Evolutionary conservation across 2,113 vertebrate species (phyloP).

Genomic region (Mastomys natalensis): DNA sequence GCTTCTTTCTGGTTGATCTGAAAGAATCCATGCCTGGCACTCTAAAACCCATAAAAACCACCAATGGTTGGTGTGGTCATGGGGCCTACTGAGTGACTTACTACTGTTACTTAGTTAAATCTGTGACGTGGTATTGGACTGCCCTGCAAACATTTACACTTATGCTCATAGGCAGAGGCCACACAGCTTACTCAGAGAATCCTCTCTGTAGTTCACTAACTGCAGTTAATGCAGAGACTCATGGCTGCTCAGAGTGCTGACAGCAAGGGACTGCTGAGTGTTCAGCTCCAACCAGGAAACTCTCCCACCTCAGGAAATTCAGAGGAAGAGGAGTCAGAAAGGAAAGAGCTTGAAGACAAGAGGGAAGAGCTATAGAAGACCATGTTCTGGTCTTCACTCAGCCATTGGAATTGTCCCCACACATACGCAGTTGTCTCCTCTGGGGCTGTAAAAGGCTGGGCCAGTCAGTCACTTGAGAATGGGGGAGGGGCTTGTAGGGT

Average conservation of each 20-base stretch:
- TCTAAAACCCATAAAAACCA: neutral
- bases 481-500: neutral
- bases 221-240: neutral
- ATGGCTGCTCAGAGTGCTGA: neutral
- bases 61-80: neutral
- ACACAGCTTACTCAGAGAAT: neutral
- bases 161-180: neutral
- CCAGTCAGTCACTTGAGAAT: neutral
- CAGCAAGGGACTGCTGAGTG: neutral
- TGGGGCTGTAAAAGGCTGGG: neutral
- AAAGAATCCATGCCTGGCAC: neutral
- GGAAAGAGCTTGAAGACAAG: neutral
- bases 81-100: neutral
- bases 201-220: neutral
- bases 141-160: no score
- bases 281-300: neutral
- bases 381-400: neutral
- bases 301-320: neutral
- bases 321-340: neutral
- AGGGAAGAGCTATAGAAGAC: no score
- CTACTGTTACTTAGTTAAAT: neutral
- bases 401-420: neutral
- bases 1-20: neutral
- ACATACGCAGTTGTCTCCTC: neutral
- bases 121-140: no score